Base-by-base conservation (phyloP, 2,113 vertebrate species). In the Manacus vitellinus region DNA sequence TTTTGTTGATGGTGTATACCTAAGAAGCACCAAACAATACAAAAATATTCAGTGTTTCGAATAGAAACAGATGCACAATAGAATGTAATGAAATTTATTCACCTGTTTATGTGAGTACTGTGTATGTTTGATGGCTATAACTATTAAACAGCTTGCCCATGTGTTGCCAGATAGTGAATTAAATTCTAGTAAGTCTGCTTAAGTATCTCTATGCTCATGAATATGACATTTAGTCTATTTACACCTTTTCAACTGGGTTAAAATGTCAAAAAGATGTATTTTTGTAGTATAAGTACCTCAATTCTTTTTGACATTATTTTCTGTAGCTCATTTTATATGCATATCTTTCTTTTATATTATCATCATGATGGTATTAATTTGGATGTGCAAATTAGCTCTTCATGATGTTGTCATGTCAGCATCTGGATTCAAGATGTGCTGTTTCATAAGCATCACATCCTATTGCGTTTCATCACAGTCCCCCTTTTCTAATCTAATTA, bases 361-460 rank as follows among this genome's bases (percentile, higher is more conserved):
- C 58, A 46, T 67, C 86, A 88, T 88, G 88, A 80, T 59, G 87
- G 88, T 92, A 96, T 96, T 95, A 83, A 97, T 97, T 96, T 96
- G 78, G 62, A 92, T 95, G 96, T 98, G 95, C 95, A 95, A 94
- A 97, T 97, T 97, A 98, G 96, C 89, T 97, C 93, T 97, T 88
- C 89, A 54, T 88, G 91, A 94, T 95, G 95, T 92, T 96, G 96
- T 97, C 95, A 75, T 92, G 93, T 98, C 96, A 97, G 97, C 95
- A 92, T 97, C 97, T 97, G 97, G 94, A 94, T 96, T 91, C 85
- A 93, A 95, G 95, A 95, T 79, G 39, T 94, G 85, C 82, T 96
- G 91, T 91, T 96, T 97, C 88, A 77, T 85, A 91, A 95, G 47
- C 63, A 88, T 89, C 41, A 19, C n/a, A 67, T 67, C 66, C 62